phyloP scores from a whole-genome alignment of 2,113 vertebrate genomes.

The Haliaeetus leucogaster region DNA sequence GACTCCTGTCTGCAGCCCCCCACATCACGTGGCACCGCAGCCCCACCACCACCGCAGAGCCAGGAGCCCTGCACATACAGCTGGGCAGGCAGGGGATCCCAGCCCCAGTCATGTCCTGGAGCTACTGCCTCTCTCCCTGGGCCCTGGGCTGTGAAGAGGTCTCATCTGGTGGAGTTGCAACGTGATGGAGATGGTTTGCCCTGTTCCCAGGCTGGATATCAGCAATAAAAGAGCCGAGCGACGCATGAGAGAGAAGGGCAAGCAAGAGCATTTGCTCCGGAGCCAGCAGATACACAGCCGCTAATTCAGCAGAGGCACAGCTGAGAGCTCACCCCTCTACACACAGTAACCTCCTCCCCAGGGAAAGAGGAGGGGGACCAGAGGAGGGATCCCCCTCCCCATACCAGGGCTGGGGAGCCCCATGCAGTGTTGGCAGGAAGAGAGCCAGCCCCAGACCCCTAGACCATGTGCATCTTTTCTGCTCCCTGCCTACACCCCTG shows the following conservation, averaged over 20 bases:
- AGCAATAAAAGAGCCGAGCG: background rate
- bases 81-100: background rate
- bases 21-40: background rate
- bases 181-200: background rate
- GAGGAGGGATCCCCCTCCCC: background rate
- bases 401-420: background rate
- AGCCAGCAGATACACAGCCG: background rate
- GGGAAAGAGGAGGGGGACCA: background rate
- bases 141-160: background rate
- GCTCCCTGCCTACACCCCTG: background rate
- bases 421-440: fast-evolving
- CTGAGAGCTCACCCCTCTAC: background rate
- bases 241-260: background rate
- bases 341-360: background rate
- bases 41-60: fast-evolving
- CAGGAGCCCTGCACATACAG: fast-evolving
- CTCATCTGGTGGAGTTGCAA: fast-evolving
- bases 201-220: background rate
- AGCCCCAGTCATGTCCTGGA: fast-evolving
- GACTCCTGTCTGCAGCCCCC: background rate
- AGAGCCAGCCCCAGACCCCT: background rate
- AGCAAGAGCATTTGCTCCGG: fast-evolving
- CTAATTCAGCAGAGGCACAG: background rate
- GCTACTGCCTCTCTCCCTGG: background rate
- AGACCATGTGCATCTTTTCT: background rate